A percentile compares a stretch with the other conserved stretches of the same genome.
These are phyloP conservation scores for Oncorhynchus clarkii DNA, from an alignment of 2,113 vertebrate species.

Conservation along the genomic window DNA sequence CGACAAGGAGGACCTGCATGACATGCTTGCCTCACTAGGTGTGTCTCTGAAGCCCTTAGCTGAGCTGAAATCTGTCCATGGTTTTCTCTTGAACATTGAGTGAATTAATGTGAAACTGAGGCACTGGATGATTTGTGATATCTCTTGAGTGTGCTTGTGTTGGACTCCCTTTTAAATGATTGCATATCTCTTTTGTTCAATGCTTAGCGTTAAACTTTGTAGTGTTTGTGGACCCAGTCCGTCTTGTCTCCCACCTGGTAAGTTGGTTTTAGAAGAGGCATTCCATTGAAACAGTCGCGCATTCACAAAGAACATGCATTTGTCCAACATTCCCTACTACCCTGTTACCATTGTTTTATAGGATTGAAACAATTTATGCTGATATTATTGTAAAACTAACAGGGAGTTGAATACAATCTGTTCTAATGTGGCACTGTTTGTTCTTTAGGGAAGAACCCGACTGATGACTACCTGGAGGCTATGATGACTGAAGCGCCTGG, in stretches of 20 bases:
- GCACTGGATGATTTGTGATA: neutral
- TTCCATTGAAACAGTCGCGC: neutral
- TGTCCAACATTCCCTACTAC: neutral
- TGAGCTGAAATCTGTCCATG: neutral
- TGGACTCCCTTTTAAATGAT: neutral
- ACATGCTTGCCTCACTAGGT: conserved; percentile 96
- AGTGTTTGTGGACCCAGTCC: no score
- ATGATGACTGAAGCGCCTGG: conserved; percentile 96
- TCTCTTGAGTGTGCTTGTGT: neutral
- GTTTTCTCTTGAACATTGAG: neutral
- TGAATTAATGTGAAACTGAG: neutral
- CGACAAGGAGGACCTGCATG: conserved; percentile 93
- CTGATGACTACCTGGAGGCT: conserved; percentile 87
- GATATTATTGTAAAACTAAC: neutral
- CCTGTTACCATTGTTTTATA: neutral
- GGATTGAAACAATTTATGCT: neutral
- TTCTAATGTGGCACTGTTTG: neutral
- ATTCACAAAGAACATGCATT: neutral
- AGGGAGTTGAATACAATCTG: neutral
- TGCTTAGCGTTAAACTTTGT: no score
- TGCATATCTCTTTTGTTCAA: no score
- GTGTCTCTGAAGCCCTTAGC: conserved; percentile 7
- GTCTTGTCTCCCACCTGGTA: neutral
- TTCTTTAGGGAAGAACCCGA: conserved; percentile 86
- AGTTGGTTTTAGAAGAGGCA: neutral